Percentiles rank a stretch among this genome's conserved stretches.
Conservation (phyloP, 1,140 invertebrate genomes). For the Drosophila grimshawi region DNA sequence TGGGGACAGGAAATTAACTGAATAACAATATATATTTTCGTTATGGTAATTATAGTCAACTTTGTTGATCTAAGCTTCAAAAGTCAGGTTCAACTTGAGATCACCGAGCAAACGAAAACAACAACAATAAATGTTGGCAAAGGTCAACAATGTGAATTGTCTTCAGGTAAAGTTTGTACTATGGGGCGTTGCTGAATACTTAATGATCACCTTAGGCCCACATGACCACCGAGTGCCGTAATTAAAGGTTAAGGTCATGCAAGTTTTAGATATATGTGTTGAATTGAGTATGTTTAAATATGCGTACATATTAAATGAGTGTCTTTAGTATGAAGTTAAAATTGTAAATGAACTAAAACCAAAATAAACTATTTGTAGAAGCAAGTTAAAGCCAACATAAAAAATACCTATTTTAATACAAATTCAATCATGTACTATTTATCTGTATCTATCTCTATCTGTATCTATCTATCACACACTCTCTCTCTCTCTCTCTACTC, state of each 20-base stretch:
- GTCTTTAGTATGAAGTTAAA: too few relatives aligned
- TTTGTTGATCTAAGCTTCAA: conserved; percentile 64
- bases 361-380: too few relatives aligned
- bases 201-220: conserved; percentile 31
- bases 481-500: not conserved
- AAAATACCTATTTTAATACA: too few relatives aligned
- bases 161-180: conserved; percentile 35
- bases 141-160: conserved; percentile 60
- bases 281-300: too few relatives aligned
- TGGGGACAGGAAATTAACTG: conserved; percentile 57
- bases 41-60: conserved; percentile 69
- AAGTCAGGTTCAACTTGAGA: conserved; percentile 29
- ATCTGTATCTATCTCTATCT: too few relatives aligned
- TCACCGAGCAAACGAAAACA: too few relatives aligned
- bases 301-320: too few relatives aligned
- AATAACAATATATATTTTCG: conserved; percentile 47
- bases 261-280: not conserved
- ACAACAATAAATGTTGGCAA: conserved; percentile 40
- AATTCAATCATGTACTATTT: too few relatives aligned
- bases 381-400: too few relatives aligned
- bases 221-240: conserved; percentile 18
- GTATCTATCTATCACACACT: too few relatives aligned
- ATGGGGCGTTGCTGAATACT: conserved; percentile 53
- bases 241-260: conserved; percentile 26
- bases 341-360: too few relatives aligned